Conservation (phyloP, 2,888 invertebrate species). For the Bombyx huttoni region DNA sequence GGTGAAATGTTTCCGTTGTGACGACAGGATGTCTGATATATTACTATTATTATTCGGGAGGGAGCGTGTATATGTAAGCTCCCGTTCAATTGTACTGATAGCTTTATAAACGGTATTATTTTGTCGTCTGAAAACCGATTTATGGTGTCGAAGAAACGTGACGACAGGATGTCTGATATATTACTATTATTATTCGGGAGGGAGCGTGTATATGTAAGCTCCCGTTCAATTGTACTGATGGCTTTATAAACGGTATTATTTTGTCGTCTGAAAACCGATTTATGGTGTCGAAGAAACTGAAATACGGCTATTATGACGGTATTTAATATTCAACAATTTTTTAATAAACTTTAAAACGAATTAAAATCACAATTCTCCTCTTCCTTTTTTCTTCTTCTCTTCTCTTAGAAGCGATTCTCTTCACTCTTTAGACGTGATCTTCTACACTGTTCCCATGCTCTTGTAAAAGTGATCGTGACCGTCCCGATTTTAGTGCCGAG, state of each 20-base stretch:
- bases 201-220: slow-evolving; percentile 40
- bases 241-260: slow-evolving; percentile 58
- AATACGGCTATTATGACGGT: too few relatives aligned
- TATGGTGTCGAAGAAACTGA: too few relatives aligned
- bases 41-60: slow-evolving; percentile 54
- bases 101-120: slow-evolving; percentile 58
- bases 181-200: slow-evolving; percentile 54
- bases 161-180: slow-evolving; percentile 58
- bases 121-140: slow-evolving; percentile 29
- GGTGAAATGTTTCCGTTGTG: slow-evolving; percentile 54
- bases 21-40: slow-evolving; percentile 58
- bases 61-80: slow-evolving; percentile 40
- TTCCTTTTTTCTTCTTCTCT: too few relatives aligned
- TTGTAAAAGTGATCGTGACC: too few relatives aligned
- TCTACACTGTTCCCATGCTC: too few relatives aligned
- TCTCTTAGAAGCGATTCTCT: too few relatives aligned
- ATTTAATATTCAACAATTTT: too few relatives aligned
- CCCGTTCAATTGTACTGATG: slow-evolving; percentile 42
- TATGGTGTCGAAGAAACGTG: slow-evolving; percentile 9
- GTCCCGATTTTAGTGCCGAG: too few relatives aligned
- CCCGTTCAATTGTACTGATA: slow-evolving; percentile 42
- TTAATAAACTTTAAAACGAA: too few relatives aligned
- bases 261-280: slow-evolving; percentile 29
- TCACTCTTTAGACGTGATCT: too few relatives aligned
- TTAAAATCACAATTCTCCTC: too few relatives aligned